Evolutionary conservation across 2,797 vertebrate species (phyloP).

Genomic region (Amazona ochrocephala): DNA sequence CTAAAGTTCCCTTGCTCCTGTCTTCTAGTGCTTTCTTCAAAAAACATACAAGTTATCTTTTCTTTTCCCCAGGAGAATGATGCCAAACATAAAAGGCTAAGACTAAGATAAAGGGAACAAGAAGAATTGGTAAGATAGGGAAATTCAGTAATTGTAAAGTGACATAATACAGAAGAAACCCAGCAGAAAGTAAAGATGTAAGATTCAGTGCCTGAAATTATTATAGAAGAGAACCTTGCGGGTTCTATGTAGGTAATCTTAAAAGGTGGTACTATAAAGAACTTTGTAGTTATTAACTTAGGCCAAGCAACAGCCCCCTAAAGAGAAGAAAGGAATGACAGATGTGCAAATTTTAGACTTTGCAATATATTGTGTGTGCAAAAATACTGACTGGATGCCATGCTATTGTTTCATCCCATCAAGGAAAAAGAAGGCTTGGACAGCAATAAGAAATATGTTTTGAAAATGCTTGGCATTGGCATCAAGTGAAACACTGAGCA

Average conservation of each 20-base stretch:
- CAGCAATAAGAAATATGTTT: not conserved
- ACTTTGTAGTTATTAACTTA: not conserved
- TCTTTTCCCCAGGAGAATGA: not conserved
- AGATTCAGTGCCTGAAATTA: not conserved
- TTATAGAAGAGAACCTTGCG: not conserved
- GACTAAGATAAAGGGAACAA: not conserved
- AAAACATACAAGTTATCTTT: not conserved
- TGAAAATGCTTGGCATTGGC: not conserved
- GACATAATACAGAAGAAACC: not conserved
- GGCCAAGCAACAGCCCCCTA: not conserved
- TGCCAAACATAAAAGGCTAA: not conserved
- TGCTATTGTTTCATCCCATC: not conserved
- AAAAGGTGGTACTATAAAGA: not conserved
- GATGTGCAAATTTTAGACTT: not conserved
- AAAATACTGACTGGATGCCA: not conserved
- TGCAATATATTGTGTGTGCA: not conserved
- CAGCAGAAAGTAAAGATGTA: not conserved
- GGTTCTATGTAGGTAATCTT: not conserved
- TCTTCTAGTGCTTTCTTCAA: not conserved
- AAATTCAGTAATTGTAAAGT: not conserved
- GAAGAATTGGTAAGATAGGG: not conserved
- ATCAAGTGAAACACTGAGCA: not conserved
- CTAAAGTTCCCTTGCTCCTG: accelerated
- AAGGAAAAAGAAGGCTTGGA: not conserved
- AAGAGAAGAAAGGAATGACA: not conserved